Evolutionary conservation across 2,797 vertebrate species (phyloP).

Genomic region (Pangasius sanitwongsei): DNA sequence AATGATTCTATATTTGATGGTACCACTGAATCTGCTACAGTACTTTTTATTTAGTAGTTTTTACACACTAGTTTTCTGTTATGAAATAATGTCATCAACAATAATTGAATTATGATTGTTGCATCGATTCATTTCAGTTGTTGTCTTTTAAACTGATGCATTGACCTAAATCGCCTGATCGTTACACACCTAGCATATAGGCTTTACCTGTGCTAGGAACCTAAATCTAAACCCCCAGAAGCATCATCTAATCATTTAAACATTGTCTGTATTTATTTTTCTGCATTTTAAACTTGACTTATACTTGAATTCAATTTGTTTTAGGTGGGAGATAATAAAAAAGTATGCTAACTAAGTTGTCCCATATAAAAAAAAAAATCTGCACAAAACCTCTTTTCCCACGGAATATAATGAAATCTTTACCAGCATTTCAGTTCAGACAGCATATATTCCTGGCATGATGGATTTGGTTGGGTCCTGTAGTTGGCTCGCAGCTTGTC

Average conservation of each 20-base stretch:
- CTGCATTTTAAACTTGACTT: not conserved
- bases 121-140: not conserved
- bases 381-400: not conserved
- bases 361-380: not conserved
- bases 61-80: not conserved
- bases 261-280: not conserved
- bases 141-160: not conserved
- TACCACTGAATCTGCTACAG: not conserved
- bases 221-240: not conserved
- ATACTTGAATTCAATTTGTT: not conserved
- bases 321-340: not conserved
- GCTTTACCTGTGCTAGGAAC: not conserved
- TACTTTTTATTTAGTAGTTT: not conserved
- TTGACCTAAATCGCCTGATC: not conserved
- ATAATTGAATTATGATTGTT: not conserved
- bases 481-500: conserved; percentile 2
- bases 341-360: not conserved
- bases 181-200: not conserved
- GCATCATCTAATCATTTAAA: not conserved
- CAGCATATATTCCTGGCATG: not conserved
- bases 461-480: not conserved
- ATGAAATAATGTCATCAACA: not conserved
- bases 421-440: not conserved
- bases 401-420: not conserved
- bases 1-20: not conserved